Conservation (phyloP, 1,140 invertebrate genomes). For the Drosophila lacertosa region DNA sequence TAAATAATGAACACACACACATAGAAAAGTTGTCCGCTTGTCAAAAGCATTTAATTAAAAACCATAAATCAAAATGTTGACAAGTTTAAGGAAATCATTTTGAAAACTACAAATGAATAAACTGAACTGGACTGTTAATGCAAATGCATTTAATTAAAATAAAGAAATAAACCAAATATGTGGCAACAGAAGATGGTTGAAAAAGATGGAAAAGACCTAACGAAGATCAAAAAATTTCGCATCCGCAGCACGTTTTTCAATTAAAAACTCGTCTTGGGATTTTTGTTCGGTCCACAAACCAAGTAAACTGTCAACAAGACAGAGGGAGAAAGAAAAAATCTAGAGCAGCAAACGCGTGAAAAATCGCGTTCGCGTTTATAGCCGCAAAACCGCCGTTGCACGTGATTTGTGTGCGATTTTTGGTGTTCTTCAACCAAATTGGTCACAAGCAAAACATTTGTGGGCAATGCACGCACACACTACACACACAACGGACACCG, state of each 20-base stretch:
- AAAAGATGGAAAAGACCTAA: not conserved
- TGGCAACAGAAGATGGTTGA: not conserved
- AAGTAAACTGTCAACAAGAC: conserved; percentile 46
- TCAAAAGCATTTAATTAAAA: conserved; percentile 66
- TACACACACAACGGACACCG: not conserved
- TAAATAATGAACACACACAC: conserved; percentile 16
- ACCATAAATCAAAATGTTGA: conserved; percentile 67
- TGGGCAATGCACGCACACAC: conserved; percentile 10
- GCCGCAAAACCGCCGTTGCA: conserved; percentile 56
- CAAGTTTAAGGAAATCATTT: conserved; percentile 64
- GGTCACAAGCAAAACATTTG: conserved; percentile 36
- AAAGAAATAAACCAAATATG: conserved; percentile 19
- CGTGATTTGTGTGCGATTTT: conserved; percentile 70
- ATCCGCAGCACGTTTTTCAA: conserved; percentile 73
- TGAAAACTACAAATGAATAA: conserved; percentile 18
- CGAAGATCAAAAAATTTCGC: conserved; percentile 27
- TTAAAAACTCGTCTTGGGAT: conserved; percentile 62
- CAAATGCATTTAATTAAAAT: conserved; percentile 39
- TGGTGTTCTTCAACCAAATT: conserved; percentile 22
- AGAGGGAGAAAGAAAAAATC: not conserved
- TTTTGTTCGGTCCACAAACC: conserved; percentile 26
- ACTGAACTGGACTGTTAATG: conserved; percentile 14
- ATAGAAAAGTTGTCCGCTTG: conserved; percentile 2
- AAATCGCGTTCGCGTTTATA: conserved; percentile 66
- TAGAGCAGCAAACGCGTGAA: conserved; percentile 19